Evolutionary conservation across 2,797 vertebrate species (phyloP).

Genomic region (Menidia menidia): DNA sequence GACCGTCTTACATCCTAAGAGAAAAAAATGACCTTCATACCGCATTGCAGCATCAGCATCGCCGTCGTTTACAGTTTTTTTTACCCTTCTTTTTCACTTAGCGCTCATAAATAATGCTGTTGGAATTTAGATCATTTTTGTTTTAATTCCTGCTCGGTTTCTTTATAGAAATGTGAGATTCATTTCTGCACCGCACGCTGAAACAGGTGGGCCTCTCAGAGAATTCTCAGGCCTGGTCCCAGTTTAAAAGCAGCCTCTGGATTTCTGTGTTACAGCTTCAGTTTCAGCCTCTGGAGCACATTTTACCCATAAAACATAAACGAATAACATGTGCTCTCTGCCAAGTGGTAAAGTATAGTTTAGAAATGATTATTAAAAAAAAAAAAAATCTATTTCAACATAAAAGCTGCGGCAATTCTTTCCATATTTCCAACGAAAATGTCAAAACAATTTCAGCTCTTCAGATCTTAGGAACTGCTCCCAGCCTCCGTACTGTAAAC

Average conservation of each 20-base stretch:
- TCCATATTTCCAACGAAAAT: constrained; percentile 1
- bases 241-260: constrained; percentile 27
- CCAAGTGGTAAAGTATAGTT: neutral
- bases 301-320: constrained; percentile 2
- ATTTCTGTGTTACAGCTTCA: constrained; percentile 32
- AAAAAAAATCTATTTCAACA: neutral
- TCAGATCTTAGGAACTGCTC: neutral
- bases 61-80: constrained; percentile 37
- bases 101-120: neutral
- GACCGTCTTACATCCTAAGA: constrained; percentile 25
- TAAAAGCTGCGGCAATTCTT: neutral
- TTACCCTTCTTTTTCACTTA: constrained; percentile 1
- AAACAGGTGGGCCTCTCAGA: constrained; percentile 53
- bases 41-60: constrained; percentile 80
- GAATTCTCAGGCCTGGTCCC: constrained; percentile 31
- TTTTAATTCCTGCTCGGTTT: neutral
- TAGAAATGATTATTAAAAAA: neutral
- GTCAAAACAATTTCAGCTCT: neutral
- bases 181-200: neutral
- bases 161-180: neutral
- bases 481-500: neutral
- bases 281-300: constrained; percentile 2
- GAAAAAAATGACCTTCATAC: constrained; percentile 71
- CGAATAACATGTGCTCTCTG: neutral
- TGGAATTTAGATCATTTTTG: neutral